Conservation (phyloP, 1,140 invertebrate species). For the Drosophila ananassae region DNA sequence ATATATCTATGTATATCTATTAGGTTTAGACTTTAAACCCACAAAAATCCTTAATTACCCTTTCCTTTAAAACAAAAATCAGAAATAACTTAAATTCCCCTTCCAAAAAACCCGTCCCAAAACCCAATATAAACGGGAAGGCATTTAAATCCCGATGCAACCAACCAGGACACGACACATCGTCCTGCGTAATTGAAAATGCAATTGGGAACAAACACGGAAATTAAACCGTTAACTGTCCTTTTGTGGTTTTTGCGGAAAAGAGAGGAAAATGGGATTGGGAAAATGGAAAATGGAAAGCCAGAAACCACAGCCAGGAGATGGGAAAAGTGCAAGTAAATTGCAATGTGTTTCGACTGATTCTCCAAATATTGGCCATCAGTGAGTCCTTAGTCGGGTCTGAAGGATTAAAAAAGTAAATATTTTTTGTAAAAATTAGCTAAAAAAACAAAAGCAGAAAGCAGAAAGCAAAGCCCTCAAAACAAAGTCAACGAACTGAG, state of each 20-base stretch:
- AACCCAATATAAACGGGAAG: no score
- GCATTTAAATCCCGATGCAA: slow-evolving; percentile 24
- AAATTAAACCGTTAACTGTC: slow-evolving; percentile 56
- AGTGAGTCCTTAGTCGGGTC: no score
- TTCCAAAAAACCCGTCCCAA: no score
- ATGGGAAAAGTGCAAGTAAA: slow-evolving; percentile 62
- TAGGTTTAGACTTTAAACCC: no score
- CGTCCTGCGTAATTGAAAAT: slow-evolving; percentile 54
- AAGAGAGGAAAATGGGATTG: slow-evolving; percentile 10
- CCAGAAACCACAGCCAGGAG: slow-evolving; percentile 25
- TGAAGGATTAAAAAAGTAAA: not conserved
- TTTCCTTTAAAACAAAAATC: no score
- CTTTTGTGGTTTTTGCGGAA: slow-evolving; percentile 42
- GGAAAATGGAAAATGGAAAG: slow-evolving; percentile 31
- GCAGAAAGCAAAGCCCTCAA: not conserved
- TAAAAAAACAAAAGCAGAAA: not conserved
- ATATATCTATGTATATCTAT: no score
- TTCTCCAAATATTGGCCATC: no score
- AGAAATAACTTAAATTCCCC: no score
- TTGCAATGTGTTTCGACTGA: not conserved
- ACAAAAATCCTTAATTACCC: no score
- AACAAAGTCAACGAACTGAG: slow-evolving; percentile 46
- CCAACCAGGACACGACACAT: not conserved
- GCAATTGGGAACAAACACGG: slow-evolving; percentile 34
- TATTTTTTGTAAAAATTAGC: not conserved